phyloP scores from a whole-genome alignment of 2,113 vertebrate species.

The Oncorhynchus nerka region DNA sequence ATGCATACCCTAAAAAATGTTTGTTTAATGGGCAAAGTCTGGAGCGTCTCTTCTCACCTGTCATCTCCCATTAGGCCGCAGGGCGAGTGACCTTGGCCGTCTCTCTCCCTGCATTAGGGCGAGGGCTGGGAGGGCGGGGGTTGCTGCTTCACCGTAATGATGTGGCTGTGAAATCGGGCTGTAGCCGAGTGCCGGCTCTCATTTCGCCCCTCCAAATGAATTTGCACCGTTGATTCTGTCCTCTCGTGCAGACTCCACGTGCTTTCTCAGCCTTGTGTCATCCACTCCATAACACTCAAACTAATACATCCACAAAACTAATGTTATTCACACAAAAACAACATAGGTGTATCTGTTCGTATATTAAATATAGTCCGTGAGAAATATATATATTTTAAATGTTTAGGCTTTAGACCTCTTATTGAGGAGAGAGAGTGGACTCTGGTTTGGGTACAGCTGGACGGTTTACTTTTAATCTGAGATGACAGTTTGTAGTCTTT shows the following conservation, averaged over 20 bases:
- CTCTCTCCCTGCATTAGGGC: slow-evolving; percentile 47
- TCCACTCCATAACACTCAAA: slow-evolving; percentile 51
- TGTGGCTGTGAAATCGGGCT: slow-evolving; percentile 78
- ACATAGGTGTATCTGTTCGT: not conserved
- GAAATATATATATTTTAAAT: not conserved
- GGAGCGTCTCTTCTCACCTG: slow-evolving; percentile 73
- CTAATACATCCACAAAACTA: slow-evolving; percentile 8
- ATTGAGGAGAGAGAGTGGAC: not conserved
- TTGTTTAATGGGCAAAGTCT: slow-evolving; percentile 70
- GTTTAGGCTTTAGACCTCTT: not conserved
- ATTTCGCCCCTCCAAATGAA: slow-evolving; percentile 79
- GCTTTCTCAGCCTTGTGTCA: slow-evolving; percentile 44
- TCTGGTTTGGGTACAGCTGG: no score
- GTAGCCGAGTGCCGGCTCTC: slow-evolving; percentile 70
- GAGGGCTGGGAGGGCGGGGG: slow-evolving; percentile 22
- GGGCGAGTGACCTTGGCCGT: slow-evolving; percentile 72
- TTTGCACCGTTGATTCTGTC: slow-evolving; percentile 74
- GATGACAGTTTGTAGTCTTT: not conserved
- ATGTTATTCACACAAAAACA: not conserved
- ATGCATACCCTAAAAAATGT: slow-evolving; percentile 54
- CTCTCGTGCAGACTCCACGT: slow-evolving; percentile 65
- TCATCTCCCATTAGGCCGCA: slow-evolving; percentile 75
- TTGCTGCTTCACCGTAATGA: slow-evolving; percentile 69
- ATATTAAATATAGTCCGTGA: not conserved
- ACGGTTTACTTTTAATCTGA: not conserved